These are phyloP conservation scores for Netelia inedita DNA, from an alignment of 2,888 invertebrate genomes.

Conservation along the genomic window DNA sequence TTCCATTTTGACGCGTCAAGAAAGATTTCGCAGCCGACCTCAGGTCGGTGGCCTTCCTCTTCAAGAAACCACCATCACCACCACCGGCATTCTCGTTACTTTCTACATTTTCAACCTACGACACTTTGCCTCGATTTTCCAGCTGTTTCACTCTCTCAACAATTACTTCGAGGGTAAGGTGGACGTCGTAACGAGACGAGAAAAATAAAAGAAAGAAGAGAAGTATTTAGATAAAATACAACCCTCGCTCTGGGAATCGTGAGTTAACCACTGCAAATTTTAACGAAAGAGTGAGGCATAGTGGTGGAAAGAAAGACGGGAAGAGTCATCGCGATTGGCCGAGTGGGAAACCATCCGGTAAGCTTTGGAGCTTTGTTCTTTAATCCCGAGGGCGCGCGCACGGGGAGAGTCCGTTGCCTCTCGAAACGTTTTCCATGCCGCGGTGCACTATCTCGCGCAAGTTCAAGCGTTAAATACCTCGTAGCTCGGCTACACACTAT, in stretches of 20 bases:
- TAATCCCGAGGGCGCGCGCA: slow-evolving; percentile 39
- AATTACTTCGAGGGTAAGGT: background rate
- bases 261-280: no score
- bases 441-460: slow-evolving; percentile 11
- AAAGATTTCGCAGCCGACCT: slow-evolving; percentile 29
- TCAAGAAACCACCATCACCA: slow-evolving; percentile 7
- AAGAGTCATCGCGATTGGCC: slow-evolving; percentile 10
- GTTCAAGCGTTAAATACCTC: slow-evolving; percentile 36
- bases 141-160: background rate
- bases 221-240: background rate
- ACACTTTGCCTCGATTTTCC: background rate
- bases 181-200: background rate
- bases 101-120: background rate
- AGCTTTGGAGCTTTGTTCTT: slow-evolving; percentile 47
- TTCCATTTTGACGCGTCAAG: slow-evolving; percentile 50
- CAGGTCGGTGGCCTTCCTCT: slow-evolving; percentile 15
- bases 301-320: background rate
- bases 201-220: slow-evolving; percentile 4
- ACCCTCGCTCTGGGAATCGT: no score
- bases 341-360: slow-evolving; percentile 24
- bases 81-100: slow-evolving; percentile 12
- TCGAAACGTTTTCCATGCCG: slow-evolving; percentile 31
- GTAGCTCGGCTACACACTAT: background rate
- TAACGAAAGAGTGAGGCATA: slow-evolving; percentile 24
- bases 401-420: slow-evolving; percentile 12